Evolutionary conservation across 2,113 vertebrate species (phyloP).

Genomic region (Hippocampus abdominalis): DNA sequence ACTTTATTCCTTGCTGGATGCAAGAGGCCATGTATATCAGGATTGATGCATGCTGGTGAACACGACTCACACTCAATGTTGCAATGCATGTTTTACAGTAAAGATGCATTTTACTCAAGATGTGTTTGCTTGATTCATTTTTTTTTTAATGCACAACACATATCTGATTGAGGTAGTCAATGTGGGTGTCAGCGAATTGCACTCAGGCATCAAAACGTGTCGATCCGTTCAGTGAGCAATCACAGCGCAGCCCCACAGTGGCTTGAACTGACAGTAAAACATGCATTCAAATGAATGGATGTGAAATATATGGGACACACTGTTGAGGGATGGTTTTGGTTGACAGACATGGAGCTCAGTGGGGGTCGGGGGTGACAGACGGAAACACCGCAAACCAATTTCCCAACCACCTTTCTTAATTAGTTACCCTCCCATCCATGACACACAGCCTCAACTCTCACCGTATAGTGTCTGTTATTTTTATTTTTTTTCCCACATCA

Average conservation of each 20-base stretch:
- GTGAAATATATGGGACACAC: constrained; percentile 35
- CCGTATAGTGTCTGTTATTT: constrained; percentile 8
- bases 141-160: not conserved
- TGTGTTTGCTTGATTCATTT: too few relatives aligned
- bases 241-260: constrained; percentile 11
- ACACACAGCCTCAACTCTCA: constrained; percentile 37
- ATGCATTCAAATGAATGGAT: constrained; percentile 42
- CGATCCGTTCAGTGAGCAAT: not conserved
- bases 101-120: not conserved
- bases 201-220: not conserved
- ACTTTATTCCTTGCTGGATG: not conserved
- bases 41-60: not conserved
- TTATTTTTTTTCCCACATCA: not conserved
- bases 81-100: not conserved
- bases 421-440: constrained; percentile 62
- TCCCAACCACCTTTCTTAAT: constrained; percentile 69
- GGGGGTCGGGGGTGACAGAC: constrained; percentile 60
- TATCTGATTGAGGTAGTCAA: not conserved
- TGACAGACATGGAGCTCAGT: constrained; percentile 51
- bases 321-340: constrained; percentile 43
- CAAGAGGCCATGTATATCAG: not conserved
- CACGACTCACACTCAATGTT: not conserved
- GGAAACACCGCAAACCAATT: constrained; percentile 66
- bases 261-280: constrained; percentile 26
- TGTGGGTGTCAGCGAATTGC: not conserved